Conservation (phyloP, 2,797 vertebrate genomes). For the Sarcophilus harrisii region DNA sequence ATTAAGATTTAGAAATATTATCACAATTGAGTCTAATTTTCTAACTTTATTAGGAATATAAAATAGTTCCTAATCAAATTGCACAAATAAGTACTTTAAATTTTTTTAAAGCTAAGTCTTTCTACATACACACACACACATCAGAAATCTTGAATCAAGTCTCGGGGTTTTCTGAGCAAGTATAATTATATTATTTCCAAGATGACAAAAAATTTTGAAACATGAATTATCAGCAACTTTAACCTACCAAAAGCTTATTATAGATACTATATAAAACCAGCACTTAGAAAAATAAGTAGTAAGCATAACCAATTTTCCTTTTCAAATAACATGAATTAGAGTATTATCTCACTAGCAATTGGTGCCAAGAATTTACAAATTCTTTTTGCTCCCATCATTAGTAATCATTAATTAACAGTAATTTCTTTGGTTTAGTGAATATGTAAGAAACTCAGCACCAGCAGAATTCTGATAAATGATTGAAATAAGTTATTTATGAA, state of each 20-base stretch:
- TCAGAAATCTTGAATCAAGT: constrained; percentile 29
- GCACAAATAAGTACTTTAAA: background rate
- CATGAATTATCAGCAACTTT: background rate
- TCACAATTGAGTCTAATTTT: constrained; percentile 20
- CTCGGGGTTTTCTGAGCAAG: constrained; percentile 32
- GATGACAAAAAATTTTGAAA: constrained; percentile 31
- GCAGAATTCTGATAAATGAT: constrained; percentile 8
- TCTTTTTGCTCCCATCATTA: constrained; percentile 22
- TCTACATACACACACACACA: too few species aligned
- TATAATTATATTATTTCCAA: constrained; percentile 21
- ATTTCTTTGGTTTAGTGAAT: constrained; percentile 5
- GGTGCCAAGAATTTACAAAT: constrained; percentile 22
- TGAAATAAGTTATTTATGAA: background rate
- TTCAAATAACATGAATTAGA: constrained; percentile 14
- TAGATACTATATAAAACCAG: constrained; percentile 26
- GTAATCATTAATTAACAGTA: background rate
- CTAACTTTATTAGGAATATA: constrained; percentile 13
- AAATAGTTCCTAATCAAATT: constrained; percentile 44
- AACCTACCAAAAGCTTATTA: constrained; percentile 8
- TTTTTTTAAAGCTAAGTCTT: background rate
- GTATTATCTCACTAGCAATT: constrained; percentile 33
- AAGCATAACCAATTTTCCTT: constrained; percentile 9
- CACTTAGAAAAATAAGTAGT: constrained; percentile 27
- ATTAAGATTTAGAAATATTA: constrained; percentile 10
- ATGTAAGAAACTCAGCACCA: constrained; percentile 19